phyloP scores from a whole-genome alignment of 1,140 invertebrate species.

The Plutomurus gul region DNA sequence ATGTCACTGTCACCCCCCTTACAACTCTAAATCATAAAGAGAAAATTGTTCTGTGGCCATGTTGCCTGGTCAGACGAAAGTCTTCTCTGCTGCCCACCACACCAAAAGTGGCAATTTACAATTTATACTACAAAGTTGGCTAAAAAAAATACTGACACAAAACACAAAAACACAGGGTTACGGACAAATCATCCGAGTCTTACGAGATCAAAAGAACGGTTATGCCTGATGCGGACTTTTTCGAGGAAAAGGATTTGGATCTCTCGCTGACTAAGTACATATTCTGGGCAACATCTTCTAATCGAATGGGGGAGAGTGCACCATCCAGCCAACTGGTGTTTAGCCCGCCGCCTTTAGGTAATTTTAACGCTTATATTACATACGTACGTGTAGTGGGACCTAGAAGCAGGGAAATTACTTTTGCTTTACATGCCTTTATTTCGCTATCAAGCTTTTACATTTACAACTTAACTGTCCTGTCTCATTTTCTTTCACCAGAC shows the following conservation, averaged over 20 bases:
- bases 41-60: no score
- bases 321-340: conserved; percentile 39
- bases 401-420: conserved; percentile 20
- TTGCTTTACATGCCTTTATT: conserved; percentile 28
- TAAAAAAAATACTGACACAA: background rate
- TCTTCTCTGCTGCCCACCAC: background rate
- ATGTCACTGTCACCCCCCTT: no score
- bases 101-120: no score
- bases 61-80: no score
- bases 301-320: conserved; percentile 43
- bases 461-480: conserved; percentile 27
- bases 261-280: conserved; percentile 37
- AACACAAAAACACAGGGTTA: background rate
- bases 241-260: conserved; percentile 42
- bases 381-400: background rate
- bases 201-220: conserved; percentile 49
- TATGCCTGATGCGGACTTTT: background rate
- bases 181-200: conserved; percentile 14
- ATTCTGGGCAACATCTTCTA: conserved; percentile 46
- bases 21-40: no score
- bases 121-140: conserved; percentile 4
- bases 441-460: conserved; percentile 24
- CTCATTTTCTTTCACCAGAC: background rate
- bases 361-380: background rate
- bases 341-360: conserved; percentile 44